These are phyloP conservation scores for Danio aesculapii DNA, from an alignment of 2,797 vertebrate species.

Conservation along the genomic window DNA sequence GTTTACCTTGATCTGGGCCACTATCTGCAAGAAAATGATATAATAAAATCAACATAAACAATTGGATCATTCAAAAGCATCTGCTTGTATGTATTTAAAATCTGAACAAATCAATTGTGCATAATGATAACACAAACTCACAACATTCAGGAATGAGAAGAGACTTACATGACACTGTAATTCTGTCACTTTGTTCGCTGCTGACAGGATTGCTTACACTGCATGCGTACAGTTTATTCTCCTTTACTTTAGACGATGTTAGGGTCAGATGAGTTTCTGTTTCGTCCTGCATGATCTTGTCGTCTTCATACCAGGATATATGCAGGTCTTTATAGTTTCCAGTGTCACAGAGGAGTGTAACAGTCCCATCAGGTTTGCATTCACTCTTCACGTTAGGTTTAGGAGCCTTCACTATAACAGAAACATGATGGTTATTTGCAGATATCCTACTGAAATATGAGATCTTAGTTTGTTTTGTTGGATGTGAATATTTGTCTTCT, in stretches of 20 bases:
- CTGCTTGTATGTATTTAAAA: too few species aligned
- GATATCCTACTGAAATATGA: neutral
- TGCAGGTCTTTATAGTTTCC: fast-evolving
- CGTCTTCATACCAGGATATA: neutral
- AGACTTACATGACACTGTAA: too few species aligned
- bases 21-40: too few species aligned
- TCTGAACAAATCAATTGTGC: too few species aligned
- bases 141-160: too few species aligned
- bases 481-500: neutral
- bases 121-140: too few species aligned
- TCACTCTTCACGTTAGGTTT: fast-evolving
- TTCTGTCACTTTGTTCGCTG: fast-evolving
- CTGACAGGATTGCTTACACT: neutral
- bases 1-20: too few species aligned
- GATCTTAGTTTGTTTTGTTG: neutral
- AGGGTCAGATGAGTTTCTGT: fast-evolving
- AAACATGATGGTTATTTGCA: neutral
- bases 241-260: neutral
- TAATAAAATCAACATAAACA: too few species aligned
- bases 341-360: neutral
- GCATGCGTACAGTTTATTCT: neutral
- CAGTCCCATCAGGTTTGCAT: neutral
- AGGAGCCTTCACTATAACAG: neutral
- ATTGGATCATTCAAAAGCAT: too few species aligned
- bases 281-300: fast-evolving